Conservation (phyloP, 2,888 invertebrate species). For the Standfussiana lucernea region DNA sequence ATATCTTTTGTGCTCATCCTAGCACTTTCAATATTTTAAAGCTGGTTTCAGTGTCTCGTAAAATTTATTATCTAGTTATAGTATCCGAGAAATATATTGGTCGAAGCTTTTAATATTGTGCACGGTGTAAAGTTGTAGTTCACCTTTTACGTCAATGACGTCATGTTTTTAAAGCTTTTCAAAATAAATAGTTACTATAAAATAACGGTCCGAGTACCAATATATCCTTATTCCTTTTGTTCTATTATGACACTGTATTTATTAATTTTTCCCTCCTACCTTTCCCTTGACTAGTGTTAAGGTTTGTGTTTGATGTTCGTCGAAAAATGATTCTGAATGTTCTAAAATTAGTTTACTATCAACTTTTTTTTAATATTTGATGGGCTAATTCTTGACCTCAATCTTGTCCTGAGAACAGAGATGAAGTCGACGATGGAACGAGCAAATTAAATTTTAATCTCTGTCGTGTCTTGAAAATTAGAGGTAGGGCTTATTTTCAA, state of each 20-base stretch:
- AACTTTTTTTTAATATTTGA: no score
- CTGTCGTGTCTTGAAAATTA: neutral
- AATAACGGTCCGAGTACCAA: conserved; percentile 7
- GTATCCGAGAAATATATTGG: conserved; percentile 28
- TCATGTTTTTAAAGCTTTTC: conserved; percentile 4
- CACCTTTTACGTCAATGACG: conserved; percentile 8
- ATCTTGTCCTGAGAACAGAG: no score
- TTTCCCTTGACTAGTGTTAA: conserved; percentile 3
- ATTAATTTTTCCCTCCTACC: conserved; percentile 20
- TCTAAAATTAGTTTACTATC: conserved; percentile 12
- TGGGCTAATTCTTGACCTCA: no score
- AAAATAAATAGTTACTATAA: conserved; percentile 6
- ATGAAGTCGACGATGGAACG: no score
- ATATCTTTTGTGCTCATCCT: conserved; percentile 28
- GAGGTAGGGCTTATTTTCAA: neutral
- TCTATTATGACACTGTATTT: conserved; percentile 42
- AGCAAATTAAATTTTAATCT: no score
- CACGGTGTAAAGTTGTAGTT: conserved; percentile 5
- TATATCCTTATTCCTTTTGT: conserved; percentile 34
- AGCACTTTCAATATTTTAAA: conserved; percentile 38
- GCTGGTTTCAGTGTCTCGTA: conserved; percentile 20
- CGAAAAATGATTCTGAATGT: conserved; percentile 12
- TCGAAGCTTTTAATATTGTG: conserved; percentile 17
- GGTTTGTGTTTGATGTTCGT: conserved; percentile 9
- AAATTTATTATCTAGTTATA: conserved; percentile 32